These are phyloP conservation scores for Augiades crinisus DNA, from an alignment of 2,888 invertebrate genomes.

Conservation along the genomic window DNA sequence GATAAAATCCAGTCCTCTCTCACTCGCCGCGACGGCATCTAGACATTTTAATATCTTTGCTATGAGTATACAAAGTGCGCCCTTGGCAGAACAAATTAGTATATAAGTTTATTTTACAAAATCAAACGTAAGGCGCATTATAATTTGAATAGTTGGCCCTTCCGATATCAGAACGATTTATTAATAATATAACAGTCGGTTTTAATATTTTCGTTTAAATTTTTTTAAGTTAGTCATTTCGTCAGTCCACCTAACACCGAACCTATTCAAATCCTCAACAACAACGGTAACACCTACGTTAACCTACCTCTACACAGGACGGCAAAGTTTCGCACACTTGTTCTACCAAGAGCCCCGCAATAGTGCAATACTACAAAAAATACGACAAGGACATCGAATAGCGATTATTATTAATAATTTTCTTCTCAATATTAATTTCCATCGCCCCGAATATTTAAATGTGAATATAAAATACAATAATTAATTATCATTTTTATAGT, in stretches of 20 bases:
- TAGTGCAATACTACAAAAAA: constrained; percentile 21
- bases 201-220: constrained; percentile 7
- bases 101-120: constrained; percentile 17
- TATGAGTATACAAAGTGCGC: constrained; percentile 2
- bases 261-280: constrained; percentile 15
- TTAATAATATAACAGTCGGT: constrained; percentile 19
- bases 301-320: constrained; percentile 20
- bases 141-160: constrained; percentile 13
- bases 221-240: constrained; percentile 15
- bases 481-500: constrained; percentile 20
- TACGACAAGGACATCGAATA: constrained; percentile 21
- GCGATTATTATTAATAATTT: constrained; percentile 18
- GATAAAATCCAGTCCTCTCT: not conserved
- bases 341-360: constrained; percentile 23
- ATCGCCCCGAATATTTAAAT: constrained; percentile 17
- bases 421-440: constrained; percentile 20
- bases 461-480: constrained; percentile 26
- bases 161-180: constrained; percentile 11
- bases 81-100: constrained; percentile 25
- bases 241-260: constrained; percentile 9
- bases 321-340: constrained; percentile 24
- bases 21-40: not conserved
- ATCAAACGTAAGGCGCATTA: constrained; percentile 17
- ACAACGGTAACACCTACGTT: constrained; percentile 6
- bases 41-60: too few species aligned